Evolutionary conservation across 2,888 invertebrate species (phyloP).

Genomic region (Agriopis leucophaearia): DNA sequence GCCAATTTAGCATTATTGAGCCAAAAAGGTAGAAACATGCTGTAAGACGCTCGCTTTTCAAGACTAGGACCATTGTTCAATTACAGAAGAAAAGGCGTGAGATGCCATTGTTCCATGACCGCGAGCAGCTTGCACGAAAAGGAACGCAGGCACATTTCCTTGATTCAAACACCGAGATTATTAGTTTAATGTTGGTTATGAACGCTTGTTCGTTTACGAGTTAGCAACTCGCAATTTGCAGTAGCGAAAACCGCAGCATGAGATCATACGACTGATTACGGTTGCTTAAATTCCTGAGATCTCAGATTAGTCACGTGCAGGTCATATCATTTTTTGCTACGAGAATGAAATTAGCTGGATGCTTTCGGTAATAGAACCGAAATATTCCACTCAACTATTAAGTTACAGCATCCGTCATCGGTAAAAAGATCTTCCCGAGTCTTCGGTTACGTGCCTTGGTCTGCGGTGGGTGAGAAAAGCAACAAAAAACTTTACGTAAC

Average conservation of each 20-base stretch:
- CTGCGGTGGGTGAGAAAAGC: conserved; percentile 70
- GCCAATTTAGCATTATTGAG: conserved; percentile 21
- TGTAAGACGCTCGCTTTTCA: conserved; percentile 4
- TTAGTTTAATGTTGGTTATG: conserved; percentile 38
- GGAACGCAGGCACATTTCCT: conserved; percentile 58
- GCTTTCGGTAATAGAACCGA: conserved; percentile 37
- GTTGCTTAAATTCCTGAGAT: conserved; percentile 39
- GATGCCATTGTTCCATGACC: conserved; percentile 64
- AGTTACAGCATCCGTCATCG: conserved; percentile 64
- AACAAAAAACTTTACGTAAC: conserved; percentile 69
- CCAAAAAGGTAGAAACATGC: conserved; percentile 9
- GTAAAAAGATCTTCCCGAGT: conserved; percentile 69
- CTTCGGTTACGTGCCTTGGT: conserved; percentile 73
- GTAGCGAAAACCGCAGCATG: conserved; percentile 36
- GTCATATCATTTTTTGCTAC: conserved; percentile 38
- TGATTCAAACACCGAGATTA: conserved; percentile 50
- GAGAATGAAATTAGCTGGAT: conserved; percentile 49
- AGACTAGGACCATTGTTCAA: conserved; percentile 42
- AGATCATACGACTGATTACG: conserved; percentile 35
- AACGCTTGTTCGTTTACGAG: conserved; percentile 41
- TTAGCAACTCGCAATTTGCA: conserved; percentile 25
- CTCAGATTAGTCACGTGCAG: conserved; percentile 48
- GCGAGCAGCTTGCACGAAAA: conserved; percentile 52
- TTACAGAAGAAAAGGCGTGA: conserved; percentile 52
- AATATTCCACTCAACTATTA: conserved; percentile 47